These are phyloP conservation scores for Muntiacus reevesi DNA, from an alignment of 2,113 vertebrate species.

Conservation along the genomic window DNA sequence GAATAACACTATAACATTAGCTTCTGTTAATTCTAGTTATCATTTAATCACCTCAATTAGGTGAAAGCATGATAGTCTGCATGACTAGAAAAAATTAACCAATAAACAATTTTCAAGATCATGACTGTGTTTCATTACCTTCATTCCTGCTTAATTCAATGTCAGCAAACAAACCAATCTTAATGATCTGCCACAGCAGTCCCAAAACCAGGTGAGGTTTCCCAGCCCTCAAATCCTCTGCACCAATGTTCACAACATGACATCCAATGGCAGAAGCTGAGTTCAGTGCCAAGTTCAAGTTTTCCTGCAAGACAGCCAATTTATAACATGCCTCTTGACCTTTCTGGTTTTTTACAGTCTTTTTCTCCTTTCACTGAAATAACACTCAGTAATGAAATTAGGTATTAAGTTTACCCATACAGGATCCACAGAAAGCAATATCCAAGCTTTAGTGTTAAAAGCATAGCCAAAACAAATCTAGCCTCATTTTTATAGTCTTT, in stretches of 20 bases:
- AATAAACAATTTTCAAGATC: background rate
- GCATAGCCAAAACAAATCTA: background rate
- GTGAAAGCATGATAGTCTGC: background rate
- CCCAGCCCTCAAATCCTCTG: slow-evolving; percentile 94
- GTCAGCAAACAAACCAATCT: slow-evolving; percentile 96
- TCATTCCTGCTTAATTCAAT: slow-evolving; percentile 97
- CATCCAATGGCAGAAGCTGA: slow-evolving; percentile 97
- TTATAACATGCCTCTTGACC: slow-evolving; percentile 39
- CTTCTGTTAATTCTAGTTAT: slow-evolving; percentile 25
- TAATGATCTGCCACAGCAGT: slow-evolving; percentile 98
- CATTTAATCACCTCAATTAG: slow-evolving; percentile 10
- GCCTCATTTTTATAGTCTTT: background rate
- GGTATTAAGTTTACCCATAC: background rate
- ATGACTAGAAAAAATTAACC: background rate
- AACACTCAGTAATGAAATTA: slow-evolving; percentile 12
- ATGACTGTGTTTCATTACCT: slow-evolving; percentile 80
- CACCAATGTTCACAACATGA: slow-evolving; percentile 98
- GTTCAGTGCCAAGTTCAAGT: slow-evolving; percentile 96
- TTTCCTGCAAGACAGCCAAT: slow-evolving; percentile 86
- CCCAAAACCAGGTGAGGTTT: slow-evolving; percentile 97
- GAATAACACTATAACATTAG: slow-evolving; percentile 29
- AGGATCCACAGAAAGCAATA: slow-evolving; percentile 29
- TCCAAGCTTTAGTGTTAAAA: slow-evolving; percentile 1
- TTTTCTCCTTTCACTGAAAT: slow-evolving; percentile 32
- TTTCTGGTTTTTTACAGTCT: background rate